Evolutionary conservation across 2,888 invertebrate species (phyloP), one percentile per base, ranked within the genome.

Genomic region (Horisme vitalbata): DNA sequence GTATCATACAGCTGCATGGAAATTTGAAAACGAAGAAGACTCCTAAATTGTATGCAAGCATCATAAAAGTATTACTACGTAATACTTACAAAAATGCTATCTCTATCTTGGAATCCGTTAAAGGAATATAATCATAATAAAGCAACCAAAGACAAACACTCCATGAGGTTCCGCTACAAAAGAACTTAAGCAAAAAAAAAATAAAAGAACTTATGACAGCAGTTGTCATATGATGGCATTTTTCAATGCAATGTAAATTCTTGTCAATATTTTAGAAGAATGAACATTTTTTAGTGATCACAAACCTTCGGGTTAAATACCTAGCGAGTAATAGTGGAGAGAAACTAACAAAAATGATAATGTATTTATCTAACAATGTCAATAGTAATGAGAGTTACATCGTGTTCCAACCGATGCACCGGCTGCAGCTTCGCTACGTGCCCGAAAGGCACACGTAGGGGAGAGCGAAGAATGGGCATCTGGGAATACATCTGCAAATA

Each of bases 61-160:
- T 80, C 10, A 20, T 73, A 23, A 69, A 66, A 59, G 43, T 61
- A 14, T 49, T 81, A 4, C 41, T 79, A 14, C 57, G 61, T 13
- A 80, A 81, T 53, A 66, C 77, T 0, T 78, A 65, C 35, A 81
- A 73, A 62, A 80, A 79, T 48, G 59, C 65, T 38, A 39, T 59
- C 10, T 52, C 41, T 11, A 41, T 71, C 10, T 26, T 71, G 4
- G 43, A 57, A 20, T 51, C 59, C 1, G 26, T 50, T 6, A 63
- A 62, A 56, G 26, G 46, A 18, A 50, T 52, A 3, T 58, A 52
- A 48, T 15, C 20, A 4, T 10, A 5, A 31, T 15, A 28, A 28
- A 4, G 11, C 28, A 11, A 37, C 24, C 43, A 31, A 13, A 43
- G 24, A 35, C 31, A 35, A 32, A 6, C n/a, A 15, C 37, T 34